phyloP scores from a whole-genome alignment of 2,888 invertebrate species.

The Trichopria drosophilae region DNA sequence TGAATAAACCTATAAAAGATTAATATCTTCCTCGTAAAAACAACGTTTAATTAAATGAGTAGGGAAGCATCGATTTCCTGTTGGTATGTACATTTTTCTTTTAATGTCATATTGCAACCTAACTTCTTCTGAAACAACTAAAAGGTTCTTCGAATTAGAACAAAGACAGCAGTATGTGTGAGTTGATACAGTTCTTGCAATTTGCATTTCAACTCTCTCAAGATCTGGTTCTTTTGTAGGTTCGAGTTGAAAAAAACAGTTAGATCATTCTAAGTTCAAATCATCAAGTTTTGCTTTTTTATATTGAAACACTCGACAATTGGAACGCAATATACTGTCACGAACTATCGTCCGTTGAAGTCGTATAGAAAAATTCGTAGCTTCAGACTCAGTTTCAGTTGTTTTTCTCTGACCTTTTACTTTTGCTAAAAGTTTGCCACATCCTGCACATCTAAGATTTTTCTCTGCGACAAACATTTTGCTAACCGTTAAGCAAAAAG shows the following conservation, averaged over 20 bases:
- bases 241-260: no score
- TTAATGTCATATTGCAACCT: not conserved
- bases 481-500: no score
- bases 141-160: no score
- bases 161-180: no score
- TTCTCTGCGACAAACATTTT: no score
- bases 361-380: not conserved
- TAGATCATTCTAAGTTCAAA: no score
- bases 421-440: not conserved
- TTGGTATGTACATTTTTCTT: not conserved
- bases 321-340: not conserved
- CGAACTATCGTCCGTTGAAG: not conserved
- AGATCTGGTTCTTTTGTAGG: no score
- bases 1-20: not conserved
- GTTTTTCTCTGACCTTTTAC: no score
- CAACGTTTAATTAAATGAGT: not conserved
- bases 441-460: not conserved
- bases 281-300: not conserved
- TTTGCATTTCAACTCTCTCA: conserved; percentile 11
- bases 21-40: not conserved
- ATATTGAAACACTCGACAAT: not conserved
- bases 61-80: not conserved
- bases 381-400: not conserved
- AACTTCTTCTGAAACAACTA: conserved; percentile 9
- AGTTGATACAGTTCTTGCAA: conserved; percentile 20